Base-by-base conservation (phyloP, 1,140 invertebrate species). In the Drosophila pseudoobscura region DNA sequence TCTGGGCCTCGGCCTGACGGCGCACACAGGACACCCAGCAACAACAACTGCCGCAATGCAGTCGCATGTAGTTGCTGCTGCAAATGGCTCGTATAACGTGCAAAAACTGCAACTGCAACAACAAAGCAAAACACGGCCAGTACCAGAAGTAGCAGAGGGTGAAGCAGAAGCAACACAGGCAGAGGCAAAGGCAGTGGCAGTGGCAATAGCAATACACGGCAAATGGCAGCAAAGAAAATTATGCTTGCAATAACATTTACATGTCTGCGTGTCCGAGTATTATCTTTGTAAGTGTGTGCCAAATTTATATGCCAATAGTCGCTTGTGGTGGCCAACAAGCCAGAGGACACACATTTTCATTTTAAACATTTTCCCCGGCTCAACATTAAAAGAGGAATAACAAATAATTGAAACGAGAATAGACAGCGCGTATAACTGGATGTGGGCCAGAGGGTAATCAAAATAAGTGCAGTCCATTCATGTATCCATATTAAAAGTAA, bases 161-260 rank as follows among this genome's bases (percentile, higher is more conserved):
- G 50, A 15, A 35, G 59, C 11, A 31, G 13, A 58, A 59, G 52
- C 52, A 49, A 51, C 20, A 20, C 20, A 31, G 65, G 47, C 56
- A 79, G 20, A 51, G 62, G 51, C 56, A 79, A 15, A 51, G 62
- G 51, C 60, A 80, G 50, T 44, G 62, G 51, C 60, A 80, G 50
- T 44, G 74, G 46, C 64, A 75, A 52, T 57, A 58, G 47, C 35
- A 65, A 69, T 59, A 78, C 62, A 80, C 76, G 77, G 50, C 52
- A 80, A 58, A 75, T 75, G 66, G 61, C 43, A 73, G 73, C 73
- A 68, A 73, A 71, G 83, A 59, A 87, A 87, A 87, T 87, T 87
- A 87, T 87, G 83, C 82, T 88, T 72, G 83, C 82, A 88, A 87
- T 87, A 87, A 87, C 83, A 80, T 82, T 88, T 84, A 76, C 80